Base-by-base conservation (phyloP, 2,113 vertebrate species). In the Anoplopoma fimbria region DNA sequence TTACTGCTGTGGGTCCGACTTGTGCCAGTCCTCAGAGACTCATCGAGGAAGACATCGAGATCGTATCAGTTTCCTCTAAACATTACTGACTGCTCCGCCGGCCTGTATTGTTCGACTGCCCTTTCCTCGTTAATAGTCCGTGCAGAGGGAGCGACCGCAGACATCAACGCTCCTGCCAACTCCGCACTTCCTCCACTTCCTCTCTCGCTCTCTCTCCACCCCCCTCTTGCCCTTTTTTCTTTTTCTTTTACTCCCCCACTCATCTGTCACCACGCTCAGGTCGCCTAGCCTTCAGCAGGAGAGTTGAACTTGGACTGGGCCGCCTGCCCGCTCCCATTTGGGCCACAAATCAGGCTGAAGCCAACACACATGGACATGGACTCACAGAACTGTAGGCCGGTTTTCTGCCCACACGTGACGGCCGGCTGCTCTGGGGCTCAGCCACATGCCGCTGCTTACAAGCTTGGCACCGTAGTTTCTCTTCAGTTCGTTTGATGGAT, bases 21-120 rank as follows among this genome's bases (percentile, higher is more conserved):
- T 51, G 81, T 77, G 85, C 75, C 87, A 73, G 6, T 80, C 90
- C 85, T 85, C 42, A 27, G 91, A 91, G 91, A 55, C 85, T 90
- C 89, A 82, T 94, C 85, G 70, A 93, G 93, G 93, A 94, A 94
- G 88, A 82, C 79, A 91, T 93, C 76, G 68, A 92, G 90, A 92
- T 93, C n/a, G 2, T 93, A 94, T 94, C 93, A 27, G 89, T 77
- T 94, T 93, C 92, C 93, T 94, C 80, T 73, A 64, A 92, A 79
- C 87, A 87, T 49, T 51, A 58, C 69, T 81, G 81, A 88, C 84
- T 62, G 83, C 83, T 70, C 84, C 51, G 69, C 75, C 86, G 78
- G 78, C 33, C 60, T 45, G 51, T 40, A 86, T 91, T 91, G 92
- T 91, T 85, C 25, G 69, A 9, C 47, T 69, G 70, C 71, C 87